phyloP scores from a whole-genome alignment of 1,140 invertebrate species.

The Platorchestia sp. region DNA sequence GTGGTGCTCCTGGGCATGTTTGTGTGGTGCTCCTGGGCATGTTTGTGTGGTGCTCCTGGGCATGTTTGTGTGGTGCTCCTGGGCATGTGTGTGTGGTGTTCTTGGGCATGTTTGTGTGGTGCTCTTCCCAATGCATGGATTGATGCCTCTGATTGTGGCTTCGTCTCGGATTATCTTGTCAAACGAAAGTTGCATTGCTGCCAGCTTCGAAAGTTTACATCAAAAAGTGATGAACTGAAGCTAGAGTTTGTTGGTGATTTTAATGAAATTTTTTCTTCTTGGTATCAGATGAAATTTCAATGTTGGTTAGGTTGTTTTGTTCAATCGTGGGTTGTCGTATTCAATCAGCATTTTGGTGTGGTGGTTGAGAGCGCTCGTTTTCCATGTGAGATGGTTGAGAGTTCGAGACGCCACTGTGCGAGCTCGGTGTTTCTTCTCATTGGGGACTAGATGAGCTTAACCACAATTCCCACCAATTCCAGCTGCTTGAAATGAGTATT shows the following conservation, averaged over 20 bases:
- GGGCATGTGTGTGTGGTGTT: too few relatives aligned
- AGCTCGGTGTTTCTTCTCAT: too few relatives aligned
- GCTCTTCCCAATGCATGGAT: background rate
- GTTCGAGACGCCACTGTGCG: too few relatives aligned
- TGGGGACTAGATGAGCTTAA: too few relatives aligned
- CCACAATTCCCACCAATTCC: too few relatives aligned
- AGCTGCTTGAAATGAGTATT: too few relatives aligned
- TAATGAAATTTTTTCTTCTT: background rate
- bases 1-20: background rate
- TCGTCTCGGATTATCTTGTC: background rate
- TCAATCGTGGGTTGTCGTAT: too few relatives aligned
- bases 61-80: background rate
- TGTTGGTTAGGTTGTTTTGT: too few relatives aligned
- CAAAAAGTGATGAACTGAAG: background rate
- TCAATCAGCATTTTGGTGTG: too few relatives aligned
- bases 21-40: background rate
- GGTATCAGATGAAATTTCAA: too few relatives aligned
- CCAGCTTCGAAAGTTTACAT: background rate
- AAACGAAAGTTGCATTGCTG: background rate
- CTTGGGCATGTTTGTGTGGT: background rate
- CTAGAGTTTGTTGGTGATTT: background rate
- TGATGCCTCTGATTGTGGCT: background rate
- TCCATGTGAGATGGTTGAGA: too few relatives aligned
- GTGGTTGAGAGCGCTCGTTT: too few relatives aligned
- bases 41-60: background rate